Evolutionary conservation across 2,888 invertebrate genomes (phyloP).

Genomic region (Anthophora plumipes): DNA sequence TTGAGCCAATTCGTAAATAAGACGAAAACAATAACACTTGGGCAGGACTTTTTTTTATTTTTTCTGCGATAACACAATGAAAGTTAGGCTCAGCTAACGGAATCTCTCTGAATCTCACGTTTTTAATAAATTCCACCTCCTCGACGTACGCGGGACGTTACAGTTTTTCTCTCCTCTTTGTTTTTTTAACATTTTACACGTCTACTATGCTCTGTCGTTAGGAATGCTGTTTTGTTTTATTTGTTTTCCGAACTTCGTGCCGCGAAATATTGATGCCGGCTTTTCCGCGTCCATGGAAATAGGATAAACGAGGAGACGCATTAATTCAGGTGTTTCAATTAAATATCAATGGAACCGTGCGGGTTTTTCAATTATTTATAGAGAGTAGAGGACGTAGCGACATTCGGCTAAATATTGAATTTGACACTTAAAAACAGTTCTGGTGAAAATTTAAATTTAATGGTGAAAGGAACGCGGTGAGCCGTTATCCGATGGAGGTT

Average conservation of each 20-base stretch:
- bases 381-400: background rate
- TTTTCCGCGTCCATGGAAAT: background rate
- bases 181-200: background rate
- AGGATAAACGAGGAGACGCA: background rate
- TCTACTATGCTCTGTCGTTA: too few relatives aligned
- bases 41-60: too few relatives aligned
- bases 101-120: too few relatives aligned
- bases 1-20: too few relatives aligned
- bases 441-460: conserved; percentile 30
- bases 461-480: background rate
- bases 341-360: conserved; percentile 3
- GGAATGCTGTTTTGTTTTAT: too few relatives aligned
- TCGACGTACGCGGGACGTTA: too few relatives aligned
- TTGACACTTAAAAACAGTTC: conserved; percentile 21
- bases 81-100: too few relatives aligned
- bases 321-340: conserved; percentile 8
- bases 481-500: background rate
- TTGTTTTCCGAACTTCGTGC: background rate
- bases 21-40: too few relatives aligned
- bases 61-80: too few relatives aligned
- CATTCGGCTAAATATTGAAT: conserved; percentile 30
- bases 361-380: background rate
- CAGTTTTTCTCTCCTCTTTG: too few relatives aligned
- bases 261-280: background rate
- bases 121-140: too few relatives aligned